phyloP scores from a whole-genome alignment of 2,888 invertebrate species.

The Drosophila crucigera region DNA sequence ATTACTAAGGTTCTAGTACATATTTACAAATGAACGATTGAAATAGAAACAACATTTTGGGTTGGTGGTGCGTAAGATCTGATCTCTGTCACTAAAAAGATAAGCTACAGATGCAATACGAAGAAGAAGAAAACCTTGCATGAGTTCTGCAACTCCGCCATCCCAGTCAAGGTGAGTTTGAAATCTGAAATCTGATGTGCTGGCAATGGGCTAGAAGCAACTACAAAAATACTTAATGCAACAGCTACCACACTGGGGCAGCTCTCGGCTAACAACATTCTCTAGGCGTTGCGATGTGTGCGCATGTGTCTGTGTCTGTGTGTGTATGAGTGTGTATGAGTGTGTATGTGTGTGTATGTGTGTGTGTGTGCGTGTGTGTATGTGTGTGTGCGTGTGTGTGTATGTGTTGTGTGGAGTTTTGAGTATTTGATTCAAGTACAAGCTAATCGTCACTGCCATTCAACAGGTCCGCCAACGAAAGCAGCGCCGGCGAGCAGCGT shows the following conservation, averaged over 20 bases:
- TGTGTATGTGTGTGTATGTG: slow-evolving; percentile 2
- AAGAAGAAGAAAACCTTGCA: slow-evolving; percentile 7
- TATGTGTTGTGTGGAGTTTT: slow-evolving; percentile 16
- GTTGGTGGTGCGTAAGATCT: slow-evolving; percentile 29
- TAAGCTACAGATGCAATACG: slow-evolving; percentile 18
- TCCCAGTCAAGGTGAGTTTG: slow-evolving; percentile 26
- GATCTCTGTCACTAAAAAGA: slow-evolving; percentile 32
- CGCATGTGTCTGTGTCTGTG: background rate
- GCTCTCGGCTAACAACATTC: slow-evolving; percentile 55
- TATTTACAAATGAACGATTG: slow-evolving; percentile 75
- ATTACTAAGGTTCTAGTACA: slow-evolving; percentile 62
- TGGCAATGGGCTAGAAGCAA: slow-evolving; percentile 47
- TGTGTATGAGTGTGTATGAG: slow-evolving; percentile 6
- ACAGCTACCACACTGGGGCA: slow-evolving; percentile 36
- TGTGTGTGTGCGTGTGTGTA: background rate
- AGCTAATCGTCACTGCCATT: slow-evolving; percentile 56
- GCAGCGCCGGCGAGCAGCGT: slow-evolving; percentile 43
- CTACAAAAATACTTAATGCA: slow-evolving; percentile 68
- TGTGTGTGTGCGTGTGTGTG: slow-evolving; percentile 10
- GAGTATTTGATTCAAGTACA: slow-evolving; percentile 48
- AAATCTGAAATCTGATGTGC: slow-evolving; percentile 19
- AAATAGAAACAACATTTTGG: slow-evolving; percentile 67
- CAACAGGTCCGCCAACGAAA: slow-evolving; percentile 61
- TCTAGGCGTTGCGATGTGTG: slow-evolving; percentile 27
- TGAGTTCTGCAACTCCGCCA: slow-evolving; percentile 11